Evolutionary conservation across 2,113 vertebrate species (phyloP).

Genomic region (Thalassoma bifasciatum): DNA sequence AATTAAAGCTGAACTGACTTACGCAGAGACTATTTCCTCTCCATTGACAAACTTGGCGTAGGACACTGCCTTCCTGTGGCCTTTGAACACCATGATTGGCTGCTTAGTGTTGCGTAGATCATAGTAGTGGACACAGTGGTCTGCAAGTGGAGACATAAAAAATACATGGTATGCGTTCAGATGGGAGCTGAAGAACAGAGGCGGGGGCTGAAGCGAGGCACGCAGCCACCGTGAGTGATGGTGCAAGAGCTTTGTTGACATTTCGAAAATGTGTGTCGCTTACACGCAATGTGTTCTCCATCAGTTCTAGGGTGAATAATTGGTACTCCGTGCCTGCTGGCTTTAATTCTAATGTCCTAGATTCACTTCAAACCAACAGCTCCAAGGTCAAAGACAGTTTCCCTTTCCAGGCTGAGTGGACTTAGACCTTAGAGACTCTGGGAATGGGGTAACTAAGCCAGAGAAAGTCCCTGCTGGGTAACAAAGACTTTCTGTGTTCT

Average conservation of each 20-base stretch:
- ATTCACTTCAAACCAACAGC: slow-evolving; percentile 12
- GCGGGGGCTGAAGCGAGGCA: not conserved
- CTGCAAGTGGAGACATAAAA: slow-evolving; percentile 72
- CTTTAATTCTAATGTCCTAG: not conserved
- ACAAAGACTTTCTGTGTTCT: slow-evolving; percentile 8
- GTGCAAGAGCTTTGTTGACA: slow-evolving; percentile 11
- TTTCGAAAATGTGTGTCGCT: not conserved
- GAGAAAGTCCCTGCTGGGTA: not conserved
- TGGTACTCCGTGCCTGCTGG: not conserved
- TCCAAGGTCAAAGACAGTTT: slow-evolving; percentile 6
- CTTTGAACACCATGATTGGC: slow-evolving; percentile 99
- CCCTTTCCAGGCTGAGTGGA: slow-evolving; percentile 6
- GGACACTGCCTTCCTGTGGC: slow-evolving; percentile 97
- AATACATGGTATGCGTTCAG: not conserved
- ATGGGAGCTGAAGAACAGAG: not conserved
- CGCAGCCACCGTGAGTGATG: not conserved
- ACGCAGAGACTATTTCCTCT: slow-evolving; percentile 99
- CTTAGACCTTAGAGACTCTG: slow-evolving; percentile 16
- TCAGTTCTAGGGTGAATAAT: not conserved
- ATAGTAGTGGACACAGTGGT: slow-evolving; percentile 99
- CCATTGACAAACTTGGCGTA: slow-evolving; percentile 99
- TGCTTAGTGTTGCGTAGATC: slow-evolving; percentile 99
- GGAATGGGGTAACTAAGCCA: slow-evolving; percentile 4
- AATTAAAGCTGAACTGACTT: slow-evolving; percentile 76
- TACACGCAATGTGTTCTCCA: not conserved